phyloP scores from a whole-genome alignment of 1,140 invertebrate genomes.

The Brachionus rotundiformis region DNA sequence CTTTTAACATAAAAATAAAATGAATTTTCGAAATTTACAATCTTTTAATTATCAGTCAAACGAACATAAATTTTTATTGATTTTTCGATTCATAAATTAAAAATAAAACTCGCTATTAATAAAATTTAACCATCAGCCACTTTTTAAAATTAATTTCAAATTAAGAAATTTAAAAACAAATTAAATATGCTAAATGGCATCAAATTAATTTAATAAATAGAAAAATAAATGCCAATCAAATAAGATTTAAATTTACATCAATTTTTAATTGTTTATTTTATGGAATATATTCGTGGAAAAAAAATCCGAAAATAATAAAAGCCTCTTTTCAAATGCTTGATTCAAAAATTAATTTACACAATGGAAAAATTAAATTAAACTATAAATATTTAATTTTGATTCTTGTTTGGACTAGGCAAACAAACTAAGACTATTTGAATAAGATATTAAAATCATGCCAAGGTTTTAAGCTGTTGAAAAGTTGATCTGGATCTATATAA shows the following conservation, averaged over 20 bases:
- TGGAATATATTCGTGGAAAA: no score
- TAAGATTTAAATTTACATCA: no score
- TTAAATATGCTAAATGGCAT: neutral
- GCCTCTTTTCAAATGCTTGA: no score
- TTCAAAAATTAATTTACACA: no score
- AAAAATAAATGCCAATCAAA: no score
- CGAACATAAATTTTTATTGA: neutral
- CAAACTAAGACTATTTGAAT: neutral
- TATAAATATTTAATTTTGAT: no score
- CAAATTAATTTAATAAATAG: neutral
- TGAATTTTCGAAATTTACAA: no score
- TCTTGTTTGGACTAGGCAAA: neutral
- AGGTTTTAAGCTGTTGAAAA: neutral
- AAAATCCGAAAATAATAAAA: no score
- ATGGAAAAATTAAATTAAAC: no score
- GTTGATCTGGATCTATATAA: neutral
- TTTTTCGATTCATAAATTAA: neutral
- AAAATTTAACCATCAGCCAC: neutral
- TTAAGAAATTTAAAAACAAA: neutral
- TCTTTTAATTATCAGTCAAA: no score
- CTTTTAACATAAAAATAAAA: no score
- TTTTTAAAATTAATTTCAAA: neutral
- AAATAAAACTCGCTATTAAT: neutral
- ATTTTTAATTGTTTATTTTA: no score
- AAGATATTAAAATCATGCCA: neutral